These are phyloP conservation scores for Myocastor coypus DNA, from an alignment of 2,113 vertebrate species.

Conservation along the genomic window DNA sequence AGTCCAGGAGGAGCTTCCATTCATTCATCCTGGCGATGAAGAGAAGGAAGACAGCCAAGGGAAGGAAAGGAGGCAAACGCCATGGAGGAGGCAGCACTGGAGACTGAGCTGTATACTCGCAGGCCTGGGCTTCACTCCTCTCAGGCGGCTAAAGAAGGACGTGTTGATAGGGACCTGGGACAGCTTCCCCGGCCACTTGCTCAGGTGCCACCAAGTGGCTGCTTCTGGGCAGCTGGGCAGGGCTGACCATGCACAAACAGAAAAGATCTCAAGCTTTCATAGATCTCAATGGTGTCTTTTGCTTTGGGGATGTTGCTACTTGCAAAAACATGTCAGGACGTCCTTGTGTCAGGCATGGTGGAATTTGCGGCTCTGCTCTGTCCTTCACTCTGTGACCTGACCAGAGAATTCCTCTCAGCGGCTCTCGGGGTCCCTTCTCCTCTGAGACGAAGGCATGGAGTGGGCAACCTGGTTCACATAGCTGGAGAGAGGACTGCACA, in stretches of 20 bases:
- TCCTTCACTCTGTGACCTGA: neutral
- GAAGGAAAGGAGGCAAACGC: neutral
- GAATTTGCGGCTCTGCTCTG: neutral
- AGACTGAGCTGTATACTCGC: accelerated
- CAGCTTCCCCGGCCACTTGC: neutral
- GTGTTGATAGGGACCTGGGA: neutral
- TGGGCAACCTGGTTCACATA: neutral
- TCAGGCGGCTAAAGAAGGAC: neutral
- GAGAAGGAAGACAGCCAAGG: neutral
- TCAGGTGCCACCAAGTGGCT: neutral
- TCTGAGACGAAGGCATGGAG: neutral
- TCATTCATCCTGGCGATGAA: neutral
- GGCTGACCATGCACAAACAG: neutral
- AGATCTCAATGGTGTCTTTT: neutral
- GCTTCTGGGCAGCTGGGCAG: neutral
- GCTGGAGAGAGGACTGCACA: neutral
- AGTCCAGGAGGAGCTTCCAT: no score
- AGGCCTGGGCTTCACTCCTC: neutral
- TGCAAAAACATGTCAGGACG: neutral
- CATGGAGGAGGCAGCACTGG: neutral
- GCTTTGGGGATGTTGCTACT: no score
- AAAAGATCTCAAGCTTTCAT: neutral
- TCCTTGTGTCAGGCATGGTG: neutral
- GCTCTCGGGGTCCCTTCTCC: neutral
- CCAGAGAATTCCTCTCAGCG: neutral